Base-by-base conservation (phyloP, 1,140 invertebrate species). In the Whitmania pigra region DNA sequence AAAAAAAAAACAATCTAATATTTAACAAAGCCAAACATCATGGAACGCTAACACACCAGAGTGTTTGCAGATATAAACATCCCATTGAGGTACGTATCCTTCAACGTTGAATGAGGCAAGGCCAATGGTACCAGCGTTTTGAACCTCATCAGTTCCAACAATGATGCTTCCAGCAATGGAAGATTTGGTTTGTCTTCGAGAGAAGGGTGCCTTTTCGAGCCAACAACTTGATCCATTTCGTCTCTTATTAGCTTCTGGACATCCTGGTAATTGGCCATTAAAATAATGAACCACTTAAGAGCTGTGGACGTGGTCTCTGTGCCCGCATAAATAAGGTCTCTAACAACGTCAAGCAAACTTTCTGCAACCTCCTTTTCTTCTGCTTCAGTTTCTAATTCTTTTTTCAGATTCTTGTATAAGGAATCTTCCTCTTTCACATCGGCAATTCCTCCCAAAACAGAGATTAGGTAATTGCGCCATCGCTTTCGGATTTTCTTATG, bases 271-370 rank as follows among this genome's bases (percentile, higher is more conserved):
- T 72, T 71, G 2, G 77, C 76, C 67, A 81, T 74, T n/a, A 76
- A 76, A 7, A 83, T 72, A 29, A 82, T 31, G 4, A 75, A 70
- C 82, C 82, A 84, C 15, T 72, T 73, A 2, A 83, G 68, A 4
- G 81, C 78, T 1, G 79, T 78, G 0, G 76, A 53, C 2, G 79
- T 79, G 1, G 82, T 83, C 29, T 81, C 81, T 13, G 75, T 78
- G 20, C 81, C 80, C 9, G 78, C 80, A 17, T 74, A 74, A 36
- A 80, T 76, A 18, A 83, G 67, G 18, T 78, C 76, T 22, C 29
- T 22, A n/a, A 69, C 17, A 22, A 69, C 15, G 29, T 3, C 31
- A 15, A 69, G 29, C 15, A 43, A 27, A 22, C 49, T 2, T 27
- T 69, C 20, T 69, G 20, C 49, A 69, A 15, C 5, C 29, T 17